These are phyloP conservation scores for Notamacropus eugenii DNA, from an alignment of 2,797 vertebrate genomes.

Conservation along the genomic window DNA sequence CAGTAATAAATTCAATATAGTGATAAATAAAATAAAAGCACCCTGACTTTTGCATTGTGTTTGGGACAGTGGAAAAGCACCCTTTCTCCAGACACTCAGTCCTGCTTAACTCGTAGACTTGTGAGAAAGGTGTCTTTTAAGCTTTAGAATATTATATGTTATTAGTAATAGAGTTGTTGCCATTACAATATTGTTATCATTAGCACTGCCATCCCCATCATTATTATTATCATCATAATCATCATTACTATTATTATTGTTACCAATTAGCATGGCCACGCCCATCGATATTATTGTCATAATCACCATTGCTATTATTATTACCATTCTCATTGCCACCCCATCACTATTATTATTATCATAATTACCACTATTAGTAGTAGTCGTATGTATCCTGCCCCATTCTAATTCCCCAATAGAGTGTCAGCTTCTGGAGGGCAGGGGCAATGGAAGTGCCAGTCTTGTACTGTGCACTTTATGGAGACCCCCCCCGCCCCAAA, in stretches of 20 bases:
- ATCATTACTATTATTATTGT: too few species aligned
- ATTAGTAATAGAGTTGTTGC: neutral
- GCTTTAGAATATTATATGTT: neutral
- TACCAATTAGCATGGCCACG: too few species aligned
- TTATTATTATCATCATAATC: too few species aligned
- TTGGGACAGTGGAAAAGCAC: neutral
- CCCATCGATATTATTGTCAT: neutral
- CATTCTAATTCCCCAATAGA: neutral
- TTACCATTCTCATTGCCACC: neutral
- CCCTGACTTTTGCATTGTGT: neutral
- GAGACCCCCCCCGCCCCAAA: neutral
- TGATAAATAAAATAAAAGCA: neutral
- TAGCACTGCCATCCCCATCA: too few species aligned
- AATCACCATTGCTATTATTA: neutral
- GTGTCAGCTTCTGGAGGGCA: neutral
- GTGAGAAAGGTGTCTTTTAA: neutral
- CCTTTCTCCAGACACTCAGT: neutral
- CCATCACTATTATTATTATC: neutral
- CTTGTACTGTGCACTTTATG: neutral
- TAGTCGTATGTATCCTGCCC: neutral
- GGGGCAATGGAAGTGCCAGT: neutral
- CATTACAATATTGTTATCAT: neutral
- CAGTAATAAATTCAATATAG: neutral
- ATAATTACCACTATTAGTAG: neutral
- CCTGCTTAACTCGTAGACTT: neutral